Base-by-base conservation (phyloP, 2,797 vertebrate genomes). In the Alcedo atthis region DNA sequence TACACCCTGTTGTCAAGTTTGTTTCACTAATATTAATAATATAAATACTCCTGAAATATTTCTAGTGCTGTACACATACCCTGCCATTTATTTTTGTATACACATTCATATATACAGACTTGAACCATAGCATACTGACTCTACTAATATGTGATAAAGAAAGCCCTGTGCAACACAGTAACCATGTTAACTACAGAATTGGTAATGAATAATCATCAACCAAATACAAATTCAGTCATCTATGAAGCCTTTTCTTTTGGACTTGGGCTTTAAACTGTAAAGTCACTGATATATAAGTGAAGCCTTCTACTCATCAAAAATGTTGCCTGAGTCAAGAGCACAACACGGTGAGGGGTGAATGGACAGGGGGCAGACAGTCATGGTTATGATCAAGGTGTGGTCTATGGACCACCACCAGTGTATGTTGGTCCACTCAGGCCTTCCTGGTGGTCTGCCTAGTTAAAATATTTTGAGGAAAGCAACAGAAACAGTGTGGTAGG, bases 321-420 rank as follows among this genome's bases (percentile, higher is more conserved):
- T 10, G 5, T 14, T 57, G 2, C 42, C 9, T 45, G 42, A 79
- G 35, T 35, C 55, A 49, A 59, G 12, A 78, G 48, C 53, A 28
- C 7, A 35, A 5, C 0, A 0, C 43, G 66, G 51, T 45, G 54
- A 82, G 62, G 35, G 9, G 25, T 2, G 7, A 49, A 24, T 53
- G 53, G 59, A 73, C 18, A 61, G 49, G 20, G 10, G 57, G 30
- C 21, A n/a, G n/a, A n/a, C 12, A 2, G 6, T 20, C 57, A 8
- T 28, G 61, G 67, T 28, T 91, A 69, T 61, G 90, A 69, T 61
- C 77, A 76, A 78, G 64, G 69, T 90, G 77, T 93, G 90, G 95
- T 94, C 94, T 82, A 24, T 30, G 46, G 91, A 92, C 96, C 95
- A 92, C 96, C 94, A 75, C 49, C 64, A 84, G 45, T 45, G 79